These are phyloP conservation scores for Xylota sylvarum DNA, from an alignment of 2,888 invertebrate species.

Conservation along the genomic window DNA sequence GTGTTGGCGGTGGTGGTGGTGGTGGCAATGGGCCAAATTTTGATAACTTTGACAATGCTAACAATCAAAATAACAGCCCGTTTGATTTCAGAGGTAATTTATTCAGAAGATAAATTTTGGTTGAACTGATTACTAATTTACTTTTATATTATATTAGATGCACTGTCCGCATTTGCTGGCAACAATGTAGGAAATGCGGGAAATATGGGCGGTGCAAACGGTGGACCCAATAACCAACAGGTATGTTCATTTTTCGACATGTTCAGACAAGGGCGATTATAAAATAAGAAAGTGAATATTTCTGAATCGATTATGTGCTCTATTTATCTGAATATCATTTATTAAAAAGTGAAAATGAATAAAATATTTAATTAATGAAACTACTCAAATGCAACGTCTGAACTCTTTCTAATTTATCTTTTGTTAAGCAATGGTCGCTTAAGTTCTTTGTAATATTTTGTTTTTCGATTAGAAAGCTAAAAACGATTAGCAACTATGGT, in stretches of 20 bases:
- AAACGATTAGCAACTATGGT: background rate
- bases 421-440: constrained; percentile 11
- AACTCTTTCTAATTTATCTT: constrained; percentile 35
- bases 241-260: constrained; percentile 81
- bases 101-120: constrained; percentile 3
- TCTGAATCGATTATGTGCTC: constrained; percentile 1
- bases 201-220: constrained; percentile 77
- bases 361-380: constrained; percentile 17
- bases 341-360: constrained; percentile 15
- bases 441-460: constrained; percentile 30
- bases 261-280: constrained; percentile 64
- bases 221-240: constrained; percentile 80
- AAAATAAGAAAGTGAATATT: constrained; percentile 26
- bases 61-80: constrained; percentile 79
- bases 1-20: constrained; percentile 78
- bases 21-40: constrained; percentile 78
- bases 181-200: constrained; percentile 77
- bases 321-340: constrained; percentile 14
- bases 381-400: constrained; percentile 31
- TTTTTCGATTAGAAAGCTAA: constrained; percentile 7
- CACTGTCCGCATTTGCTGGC: constrained; percentile 77
- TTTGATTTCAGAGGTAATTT: constrained; percentile 83
- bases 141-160: constrained; percentile 47
- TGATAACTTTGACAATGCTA: constrained; percentile 79
- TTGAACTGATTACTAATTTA: background rate